phyloP scores from a whole-genome alignment of 1,140 invertebrate species.

The Homarus americanus region DNA sequence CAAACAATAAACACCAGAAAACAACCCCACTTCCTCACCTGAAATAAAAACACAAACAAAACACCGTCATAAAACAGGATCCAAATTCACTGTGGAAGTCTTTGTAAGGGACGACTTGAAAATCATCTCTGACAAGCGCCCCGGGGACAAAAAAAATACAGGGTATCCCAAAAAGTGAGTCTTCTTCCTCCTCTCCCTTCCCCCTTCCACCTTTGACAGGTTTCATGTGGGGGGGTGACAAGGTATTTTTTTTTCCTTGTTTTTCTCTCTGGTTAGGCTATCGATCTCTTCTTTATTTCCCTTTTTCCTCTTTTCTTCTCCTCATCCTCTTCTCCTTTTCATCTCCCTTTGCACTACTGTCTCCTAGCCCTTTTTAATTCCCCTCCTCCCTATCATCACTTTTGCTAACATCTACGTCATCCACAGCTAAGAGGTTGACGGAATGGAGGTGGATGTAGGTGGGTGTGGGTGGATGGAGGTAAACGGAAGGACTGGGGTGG shows the following conservation, averaged over 20 bases:
- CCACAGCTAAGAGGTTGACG: not conserved
- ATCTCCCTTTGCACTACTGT: not conserved
- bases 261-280: not conserved
- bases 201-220: conserved; percentile 22
- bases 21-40: not conserved
- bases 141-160: not conserved
- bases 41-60: conserved; percentile 1
- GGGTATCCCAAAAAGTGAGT: not conserved
- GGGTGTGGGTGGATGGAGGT: not conserved
- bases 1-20: not conserved
- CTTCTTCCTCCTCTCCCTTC: no score
- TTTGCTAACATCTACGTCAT: not conserved
- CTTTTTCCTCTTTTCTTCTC: not conserved
- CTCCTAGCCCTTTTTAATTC: not conserved
- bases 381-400: not conserved
- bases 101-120: not conserved
- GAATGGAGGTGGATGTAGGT: not conserved
- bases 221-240: conserved; percentile 18
- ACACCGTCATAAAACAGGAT: not conserved
- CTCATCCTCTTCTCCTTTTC: conserved; percentile 1
- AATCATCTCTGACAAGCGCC: conserved; percentile 35
- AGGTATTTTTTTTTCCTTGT: conserved; percentile 3
- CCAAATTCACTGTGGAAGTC: not conserved
- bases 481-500: not conserved
- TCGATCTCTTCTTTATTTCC: no score